Conservation (phyloP, 2,113 vertebrate genomes). For the Stictonetta naevosa region DNA sequence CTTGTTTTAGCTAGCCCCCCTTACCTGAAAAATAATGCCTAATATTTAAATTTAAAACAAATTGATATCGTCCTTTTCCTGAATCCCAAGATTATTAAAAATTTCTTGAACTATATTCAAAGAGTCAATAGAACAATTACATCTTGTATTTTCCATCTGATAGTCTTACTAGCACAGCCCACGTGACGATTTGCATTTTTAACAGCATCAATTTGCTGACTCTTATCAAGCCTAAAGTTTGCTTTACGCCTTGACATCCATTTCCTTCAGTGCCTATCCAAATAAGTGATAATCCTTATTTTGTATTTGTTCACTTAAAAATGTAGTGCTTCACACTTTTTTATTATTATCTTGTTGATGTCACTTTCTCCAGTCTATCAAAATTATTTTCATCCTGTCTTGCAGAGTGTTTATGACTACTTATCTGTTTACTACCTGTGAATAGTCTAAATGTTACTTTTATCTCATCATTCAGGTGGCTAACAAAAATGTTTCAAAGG, state of each 20-base stretch:
- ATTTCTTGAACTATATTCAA: not conserved
- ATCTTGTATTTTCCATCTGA: not conserved
- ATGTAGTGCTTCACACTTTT: not conserved
- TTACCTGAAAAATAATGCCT: not conserved
- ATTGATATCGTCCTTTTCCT: not conserved
- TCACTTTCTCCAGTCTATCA: not conserved
- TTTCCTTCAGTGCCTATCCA: not conserved
- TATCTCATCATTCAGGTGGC: not conserved
- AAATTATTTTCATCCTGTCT: not conserved
- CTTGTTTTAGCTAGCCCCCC: not conserved
- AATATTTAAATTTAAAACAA: too few relatives aligned
- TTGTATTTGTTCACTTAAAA: not conserved
- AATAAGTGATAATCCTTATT: not conserved
- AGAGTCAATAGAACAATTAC: not conserved
- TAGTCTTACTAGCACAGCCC: not conserved
- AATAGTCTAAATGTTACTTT: not conserved
- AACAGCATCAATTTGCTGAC: not conserved
- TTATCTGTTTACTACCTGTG: not conserved
- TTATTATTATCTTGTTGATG: not conserved
- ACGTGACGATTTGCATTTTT: not conserved
- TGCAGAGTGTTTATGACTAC: not conserved
- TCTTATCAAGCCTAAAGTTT: not conserved
- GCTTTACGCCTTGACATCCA: not conserved
- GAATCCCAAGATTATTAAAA: not conserved
- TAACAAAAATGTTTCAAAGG: not conserved